Percentiles rank a stretch among this genome's conserved stretches.
Conservation (phyloP, 2,888 invertebrate genomes). For the Machimus atricapillus region DNA sequence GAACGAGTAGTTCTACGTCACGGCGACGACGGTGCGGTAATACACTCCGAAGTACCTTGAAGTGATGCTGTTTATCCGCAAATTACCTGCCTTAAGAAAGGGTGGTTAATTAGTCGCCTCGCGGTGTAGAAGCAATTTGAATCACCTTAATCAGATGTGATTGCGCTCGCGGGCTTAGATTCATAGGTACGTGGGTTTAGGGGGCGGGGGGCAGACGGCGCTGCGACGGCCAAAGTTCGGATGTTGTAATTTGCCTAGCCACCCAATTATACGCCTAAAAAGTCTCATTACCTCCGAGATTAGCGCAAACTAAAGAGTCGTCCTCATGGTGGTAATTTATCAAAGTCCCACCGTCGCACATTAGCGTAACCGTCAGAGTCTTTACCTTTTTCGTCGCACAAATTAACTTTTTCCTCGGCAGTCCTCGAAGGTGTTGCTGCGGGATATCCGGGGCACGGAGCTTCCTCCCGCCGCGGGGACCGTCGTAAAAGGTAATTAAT, state of each 20-base stretch:
- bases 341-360: not conserved
- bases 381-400: not conserved
- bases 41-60: not conserved
- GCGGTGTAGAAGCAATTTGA: not conserved
- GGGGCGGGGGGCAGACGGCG: too few relatives aligned
- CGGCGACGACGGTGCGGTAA: not conserved
- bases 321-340: not conserved
- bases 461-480: not conserved
- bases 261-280: not conserved
- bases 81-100: not conserved
- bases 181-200: too few relatives aligned
- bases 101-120: not conserved
- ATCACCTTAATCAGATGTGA: not conserved
- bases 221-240: not conserved
- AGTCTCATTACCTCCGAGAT: not conserved
- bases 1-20: not conserved
- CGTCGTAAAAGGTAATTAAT: not conserved
- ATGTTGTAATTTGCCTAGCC: not conserved
- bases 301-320: not conserved
- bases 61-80: not conserved
- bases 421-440: not conserved
- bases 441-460: not conserved
- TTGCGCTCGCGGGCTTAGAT: not conserved
- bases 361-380: not conserved
- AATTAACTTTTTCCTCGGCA: not conserved